Evolutionary conservation across 2,797 vertebrate species (phyloP).

Genomic region (Rhabdomys pumilio): DNA sequence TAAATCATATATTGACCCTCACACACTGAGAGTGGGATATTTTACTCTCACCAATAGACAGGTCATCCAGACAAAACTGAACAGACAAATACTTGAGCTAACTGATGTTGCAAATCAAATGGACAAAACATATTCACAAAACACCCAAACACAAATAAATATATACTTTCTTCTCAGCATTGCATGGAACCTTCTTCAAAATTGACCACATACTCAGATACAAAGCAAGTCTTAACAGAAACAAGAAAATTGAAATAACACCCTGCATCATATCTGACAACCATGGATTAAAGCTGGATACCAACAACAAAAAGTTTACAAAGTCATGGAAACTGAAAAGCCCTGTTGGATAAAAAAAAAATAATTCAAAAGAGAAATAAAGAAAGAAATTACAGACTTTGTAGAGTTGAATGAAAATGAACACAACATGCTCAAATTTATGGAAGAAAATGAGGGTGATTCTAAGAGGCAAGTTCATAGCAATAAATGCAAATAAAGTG

Average conservation of each 20-base stretch:
- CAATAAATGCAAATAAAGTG: background rate
- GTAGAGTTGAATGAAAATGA: constrained; percentile 3
- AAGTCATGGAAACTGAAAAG: background rate
- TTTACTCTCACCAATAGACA: background rate
- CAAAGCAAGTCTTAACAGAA: background rate
- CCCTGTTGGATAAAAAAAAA: background rate
- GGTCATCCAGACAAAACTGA: background rate
- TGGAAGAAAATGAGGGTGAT: background rate
- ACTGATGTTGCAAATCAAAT: background rate
- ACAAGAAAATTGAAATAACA: background rate
- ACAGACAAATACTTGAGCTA: background rate
- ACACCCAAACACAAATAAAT: background rate
- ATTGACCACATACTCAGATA: background rate
- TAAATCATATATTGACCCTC: background rate
- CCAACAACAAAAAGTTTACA: background rate
- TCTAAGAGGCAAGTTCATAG: background rate
- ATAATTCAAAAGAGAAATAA: background rate
- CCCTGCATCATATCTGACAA: background rate
- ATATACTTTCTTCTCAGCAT: background rate
- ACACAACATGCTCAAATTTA: background rate
- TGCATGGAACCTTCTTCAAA: background rate
- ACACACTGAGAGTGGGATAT: background rate
- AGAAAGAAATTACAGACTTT: background rate
- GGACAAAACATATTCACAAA: background rate
- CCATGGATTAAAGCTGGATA: background rate